These are phyloP conservation scores for Podarcis raffonei DNA, from an alignment of 2,113 vertebrate genomes.

Conservation along the genomic window DNA sequence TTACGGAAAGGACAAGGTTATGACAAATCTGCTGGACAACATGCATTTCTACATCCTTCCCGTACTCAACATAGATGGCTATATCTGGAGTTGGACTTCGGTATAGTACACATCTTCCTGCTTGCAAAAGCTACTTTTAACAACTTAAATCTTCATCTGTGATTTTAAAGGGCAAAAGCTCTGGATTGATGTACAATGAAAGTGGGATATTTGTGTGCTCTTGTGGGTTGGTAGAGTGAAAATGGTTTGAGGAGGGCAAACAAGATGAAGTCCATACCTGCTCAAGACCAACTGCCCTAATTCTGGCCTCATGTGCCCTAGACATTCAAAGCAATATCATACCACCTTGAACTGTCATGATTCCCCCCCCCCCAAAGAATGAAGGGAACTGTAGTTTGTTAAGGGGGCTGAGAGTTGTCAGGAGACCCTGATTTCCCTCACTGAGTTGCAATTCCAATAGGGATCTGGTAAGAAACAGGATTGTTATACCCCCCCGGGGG, in stretches of 20 bases:
- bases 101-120: slow-evolving; percentile 47
- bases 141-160: no score
- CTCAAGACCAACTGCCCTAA: background rate
- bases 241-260: background rate
- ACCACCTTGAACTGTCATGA: no score
- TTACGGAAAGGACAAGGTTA: slow-evolving; percentile 77
- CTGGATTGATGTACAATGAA: background rate
- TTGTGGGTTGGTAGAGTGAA: background rate
- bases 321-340: no score
- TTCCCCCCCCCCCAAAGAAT: no score
- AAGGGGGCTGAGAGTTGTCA: no score
- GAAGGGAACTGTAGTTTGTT: no score
- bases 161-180: background rate
- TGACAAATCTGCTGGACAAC: slow-evolving; percentile 80
- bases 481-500: no score
- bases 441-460: no score
- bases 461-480: no score
- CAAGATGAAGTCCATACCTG: background rate
- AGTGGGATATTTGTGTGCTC: background rate
- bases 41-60: slow-evolving; percentile 83
- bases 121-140: background rate
- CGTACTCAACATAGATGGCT: slow-evolving; percentile 84
- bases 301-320: no score
- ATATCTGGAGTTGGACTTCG: slow-evolving; percentile 78
- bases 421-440: no score